Base-by-base conservation (phyloP, 2,797 vertebrate species). In the Apogon hyalosoma region DNA sequence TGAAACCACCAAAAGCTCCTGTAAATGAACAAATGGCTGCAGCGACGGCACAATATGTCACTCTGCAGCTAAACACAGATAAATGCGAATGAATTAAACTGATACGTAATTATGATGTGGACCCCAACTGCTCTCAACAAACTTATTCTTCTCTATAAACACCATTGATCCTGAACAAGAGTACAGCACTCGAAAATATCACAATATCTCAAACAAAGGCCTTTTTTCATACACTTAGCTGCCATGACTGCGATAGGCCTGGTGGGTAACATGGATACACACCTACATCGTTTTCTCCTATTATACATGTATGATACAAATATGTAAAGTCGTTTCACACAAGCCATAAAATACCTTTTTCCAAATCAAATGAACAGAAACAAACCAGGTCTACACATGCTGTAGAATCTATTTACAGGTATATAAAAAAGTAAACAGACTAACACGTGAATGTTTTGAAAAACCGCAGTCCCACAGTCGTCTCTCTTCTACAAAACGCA, bases 301-400 rank as follows among this genome's bases (percentile, higher is more conserved):
- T 71, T 78, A 74, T 87, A 79, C 85, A 89, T 38, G 58, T 87
- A 86, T 87, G 60, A 82, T 88, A 92, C 88, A 94, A 91, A 92
- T 92, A 90, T 89, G 86, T 68, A 89, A 89, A 91, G 72, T 69
- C 53, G 19, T 85, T 90, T 77, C 77, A 73, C 83, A 88, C 82
- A 75, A 86, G 82, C 62, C 70, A 83, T 89, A 88, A 85, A 69
- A 33, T 24, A 81, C 87, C 82, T 83, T 80, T 76, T 89, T 86
- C 79, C 66, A 88, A 90, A 87, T 92, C 77, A 91, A 91, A 88
- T 80, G 69, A 88, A 92, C 84, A 82, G 77, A 91, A 89, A 91
- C 82, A 87, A 72, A 79, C 67, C 69, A 88, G 63, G 66, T 84
- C 84, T 87, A 92, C 91, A 90, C 92, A 93, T 94, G 92, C 92